These are phyloP conservation scores for Ischnura elegans DNA, from an alignment of 2,888 invertebrate genomes.

Conservation along the genomic window DNA sequence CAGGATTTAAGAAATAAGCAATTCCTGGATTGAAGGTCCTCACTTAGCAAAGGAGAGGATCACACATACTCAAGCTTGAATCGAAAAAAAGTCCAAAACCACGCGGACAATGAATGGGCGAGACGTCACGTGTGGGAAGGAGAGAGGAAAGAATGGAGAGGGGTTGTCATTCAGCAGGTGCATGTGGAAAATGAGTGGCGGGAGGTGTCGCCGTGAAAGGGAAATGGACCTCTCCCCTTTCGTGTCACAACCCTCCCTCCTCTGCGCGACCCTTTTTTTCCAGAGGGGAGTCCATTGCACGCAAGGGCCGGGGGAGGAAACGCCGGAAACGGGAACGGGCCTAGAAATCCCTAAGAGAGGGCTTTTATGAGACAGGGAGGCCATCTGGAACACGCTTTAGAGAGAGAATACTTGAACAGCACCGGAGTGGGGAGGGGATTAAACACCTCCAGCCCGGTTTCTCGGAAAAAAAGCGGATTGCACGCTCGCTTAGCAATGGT, in stretches of 20 bases:
- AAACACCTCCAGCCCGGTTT: not conserved
- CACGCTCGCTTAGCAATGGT: too few species aligned
- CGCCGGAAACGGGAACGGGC: not conserved
- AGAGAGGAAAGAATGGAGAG: not conserved
- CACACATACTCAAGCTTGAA: not conserved
- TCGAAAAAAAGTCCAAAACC: not conserved
- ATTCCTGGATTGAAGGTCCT: not conserved
- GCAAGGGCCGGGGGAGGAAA: not conserved
- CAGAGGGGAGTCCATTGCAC: not conserved
- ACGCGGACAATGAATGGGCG: not conserved
- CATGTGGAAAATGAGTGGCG: not conserved
- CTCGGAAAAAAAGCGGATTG: too few species aligned
- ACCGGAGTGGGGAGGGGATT: too few species aligned
- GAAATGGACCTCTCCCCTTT: conserved; percentile 28
- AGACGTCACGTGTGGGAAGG: not conserved
- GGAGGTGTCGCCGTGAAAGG: not conserved
- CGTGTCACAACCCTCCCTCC: not conserved
- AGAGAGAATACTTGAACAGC: too few species aligned
- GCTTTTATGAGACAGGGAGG: not conserved
- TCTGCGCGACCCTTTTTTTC: not conserved
- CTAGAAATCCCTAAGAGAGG: not conserved
- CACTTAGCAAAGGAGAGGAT: too few species aligned
- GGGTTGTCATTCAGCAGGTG: not conserved
- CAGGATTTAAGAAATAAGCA: too few species aligned
- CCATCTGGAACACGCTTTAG: not conserved